phyloP scores from a whole-genome alignment of 2,113 vertebrate species.

The Hoplias malabaricus region DNA sequence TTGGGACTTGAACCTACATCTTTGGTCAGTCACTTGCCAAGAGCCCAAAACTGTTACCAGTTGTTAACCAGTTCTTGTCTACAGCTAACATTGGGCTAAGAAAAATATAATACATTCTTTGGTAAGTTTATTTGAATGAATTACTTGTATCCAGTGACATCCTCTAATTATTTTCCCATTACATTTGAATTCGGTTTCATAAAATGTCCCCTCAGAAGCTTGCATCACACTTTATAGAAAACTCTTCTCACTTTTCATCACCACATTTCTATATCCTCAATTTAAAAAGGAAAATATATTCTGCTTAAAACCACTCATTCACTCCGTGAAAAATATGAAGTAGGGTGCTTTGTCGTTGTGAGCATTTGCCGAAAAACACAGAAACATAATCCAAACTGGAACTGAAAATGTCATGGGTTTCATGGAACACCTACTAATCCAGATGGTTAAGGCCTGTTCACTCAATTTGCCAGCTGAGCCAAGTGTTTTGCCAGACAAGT shows the following conservation, averaged over 20 bases:
- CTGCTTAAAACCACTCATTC: not conserved
- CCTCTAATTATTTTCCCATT: not conserved
- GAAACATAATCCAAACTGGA: not conserved
- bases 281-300: not conserved
- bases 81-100: too few relatives aligned
- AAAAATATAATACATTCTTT: too few relatives aligned
- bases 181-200: not conserved
- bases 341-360: too few relatives aligned
- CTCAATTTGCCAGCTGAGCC: constrained; percentile 2
- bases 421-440: not conserved
- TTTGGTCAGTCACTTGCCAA: not conserved
- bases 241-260: not conserved
- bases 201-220: not conserved
- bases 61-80: too few relatives aligned
- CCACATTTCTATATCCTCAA: not conserved
- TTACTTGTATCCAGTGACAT: not conserved
- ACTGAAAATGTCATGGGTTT: not conserved
- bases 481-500: not conserved
- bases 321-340: too few relatives aligned
- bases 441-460: not conserved
- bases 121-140: too few relatives aligned
- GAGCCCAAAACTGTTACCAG: not conserved
- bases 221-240: not conserved
- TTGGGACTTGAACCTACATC: not conserved
- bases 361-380: not conserved